Conservation (phyloP, 2,888 invertebrate genomes). For the Leucophenga maculata region DNA sequence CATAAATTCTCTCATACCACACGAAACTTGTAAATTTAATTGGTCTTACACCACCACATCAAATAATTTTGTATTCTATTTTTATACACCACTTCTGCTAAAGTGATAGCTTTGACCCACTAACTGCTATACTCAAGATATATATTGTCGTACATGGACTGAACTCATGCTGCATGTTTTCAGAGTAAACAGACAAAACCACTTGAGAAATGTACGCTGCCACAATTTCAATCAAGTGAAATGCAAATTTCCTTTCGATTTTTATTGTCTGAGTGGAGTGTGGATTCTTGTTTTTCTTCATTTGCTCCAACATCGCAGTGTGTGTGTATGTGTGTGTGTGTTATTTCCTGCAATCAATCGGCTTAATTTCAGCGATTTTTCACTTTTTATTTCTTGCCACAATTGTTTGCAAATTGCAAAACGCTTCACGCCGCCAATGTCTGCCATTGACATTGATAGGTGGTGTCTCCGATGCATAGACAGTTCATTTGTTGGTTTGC, state of each 20-base stretch:
- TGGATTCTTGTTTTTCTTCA: constrained; percentile 3
- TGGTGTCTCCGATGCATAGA: too few relatives aligned
- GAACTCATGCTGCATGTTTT: too few relatives aligned
- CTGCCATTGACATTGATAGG: too few relatives aligned
- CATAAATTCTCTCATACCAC: too few relatives aligned
- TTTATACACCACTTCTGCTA: too few relatives aligned
- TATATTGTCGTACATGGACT: too few relatives aligned
- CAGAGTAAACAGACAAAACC: background rate
- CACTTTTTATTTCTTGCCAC: constrained; percentile 44
- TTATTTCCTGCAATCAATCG: constrained; percentile 62
- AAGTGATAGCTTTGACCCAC: too few relatives aligned
- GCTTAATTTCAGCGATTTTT: constrained; percentile 43
- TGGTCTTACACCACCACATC: too few relatives aligned
- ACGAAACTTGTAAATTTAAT: too few relatives aligned
- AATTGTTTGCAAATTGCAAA: constrained; percentile 52
- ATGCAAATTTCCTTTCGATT: constrained; percentile 61
- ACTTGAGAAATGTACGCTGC: constrained; percentile 9
- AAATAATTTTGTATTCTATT: too few relatives aligned
- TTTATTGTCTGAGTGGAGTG: constrained; percentile 40
- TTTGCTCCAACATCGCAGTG: background rate
- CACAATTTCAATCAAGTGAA: constrained; percentile 51
- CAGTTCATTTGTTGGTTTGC: background rate
- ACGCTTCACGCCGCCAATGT: too few relatives aligned
- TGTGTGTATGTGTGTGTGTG: background rate
- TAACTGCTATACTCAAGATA: too few relatives aligned